Evolutionary conservation across 2,797 vertebrate species (phyloP).

Genomic region (Ara ararauna): DNA sequence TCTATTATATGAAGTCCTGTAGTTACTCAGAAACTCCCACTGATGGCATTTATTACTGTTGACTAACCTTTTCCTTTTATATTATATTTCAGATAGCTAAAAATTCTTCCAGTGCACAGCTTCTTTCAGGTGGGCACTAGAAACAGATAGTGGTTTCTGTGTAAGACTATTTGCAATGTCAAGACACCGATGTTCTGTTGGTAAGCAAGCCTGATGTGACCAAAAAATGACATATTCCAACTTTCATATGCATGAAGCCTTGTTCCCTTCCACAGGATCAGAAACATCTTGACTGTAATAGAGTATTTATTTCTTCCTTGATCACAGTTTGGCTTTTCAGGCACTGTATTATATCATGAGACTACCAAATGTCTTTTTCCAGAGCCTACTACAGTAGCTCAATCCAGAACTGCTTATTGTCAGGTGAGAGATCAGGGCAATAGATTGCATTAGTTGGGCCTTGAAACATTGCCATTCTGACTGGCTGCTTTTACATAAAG

Average conservation of each 20-base stretch:
- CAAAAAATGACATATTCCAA: fast-evolving
- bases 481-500: not conserved
- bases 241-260: not conserved
- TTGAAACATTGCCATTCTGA: not conserved
- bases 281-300: not conserved
- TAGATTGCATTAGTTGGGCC: not conserved
- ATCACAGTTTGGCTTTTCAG: not conserved
- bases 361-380: not conserved
- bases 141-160: not conserved
- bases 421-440: not conserved
- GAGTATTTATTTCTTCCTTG: not conserved
- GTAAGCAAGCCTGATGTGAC: not conserved
- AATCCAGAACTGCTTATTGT: not conserved
- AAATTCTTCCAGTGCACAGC: not conserved
- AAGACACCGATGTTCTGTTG: not conserved
- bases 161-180: not conserved
- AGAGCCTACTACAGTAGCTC: not conserved
- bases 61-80: not conserved
- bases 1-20: not conserved
- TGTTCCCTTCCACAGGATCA: not conserved
- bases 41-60: not conserved
- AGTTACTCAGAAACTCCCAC: not conserved
- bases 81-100: not conserved
- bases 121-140: not conserved
- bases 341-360: not conserved